phyloP scores from a whole-genome alignment of 2,888 invertebrate species.

The Meiosimyza decipiens region DNA sequence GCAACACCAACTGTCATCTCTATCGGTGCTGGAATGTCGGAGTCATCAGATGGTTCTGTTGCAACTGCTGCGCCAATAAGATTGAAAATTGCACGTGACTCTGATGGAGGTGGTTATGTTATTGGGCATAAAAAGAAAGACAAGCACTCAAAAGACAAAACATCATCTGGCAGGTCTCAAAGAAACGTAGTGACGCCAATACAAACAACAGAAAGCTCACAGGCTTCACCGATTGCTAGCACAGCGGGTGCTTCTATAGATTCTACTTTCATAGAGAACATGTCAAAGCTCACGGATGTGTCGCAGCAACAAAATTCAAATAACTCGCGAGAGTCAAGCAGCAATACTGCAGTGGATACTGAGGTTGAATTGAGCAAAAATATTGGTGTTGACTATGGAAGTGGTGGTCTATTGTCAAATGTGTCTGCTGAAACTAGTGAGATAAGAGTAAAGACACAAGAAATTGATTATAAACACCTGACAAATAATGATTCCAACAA shows the following conservation, averaged over 20 bases:
- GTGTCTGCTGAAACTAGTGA: background rate
- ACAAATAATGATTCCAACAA: conserved; percentile 50
- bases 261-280: background rate
- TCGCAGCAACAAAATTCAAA: too few species aligned
- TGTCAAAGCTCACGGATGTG: too few species aligned
- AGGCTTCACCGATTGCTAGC: conserved; percentile 27
- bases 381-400: background rate
- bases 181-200: conserved; percentile 24
- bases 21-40: conserved; percentile 25
- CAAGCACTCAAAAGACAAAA: conserved; percentile 35
- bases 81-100: conserved; percentile 84
- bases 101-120: conserved; percentile 76
- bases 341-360: background rate
- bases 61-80: conserved; percentile 77
- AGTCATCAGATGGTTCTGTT: background rate
- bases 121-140: conserved; percentile 56
- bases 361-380: conserved; percentile 6
- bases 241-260: background rate
- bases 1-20: conserved; percentile 58
- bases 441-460: background rate
- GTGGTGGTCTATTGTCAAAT: background rate
- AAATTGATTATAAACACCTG: background rate
- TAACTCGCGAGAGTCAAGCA: too few species aligned
- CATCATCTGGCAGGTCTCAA: background rate
- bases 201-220: background rate